Conservation (phyloP, 2,888 invertebrate genomes). For the Coelinius sp. region DNA sequence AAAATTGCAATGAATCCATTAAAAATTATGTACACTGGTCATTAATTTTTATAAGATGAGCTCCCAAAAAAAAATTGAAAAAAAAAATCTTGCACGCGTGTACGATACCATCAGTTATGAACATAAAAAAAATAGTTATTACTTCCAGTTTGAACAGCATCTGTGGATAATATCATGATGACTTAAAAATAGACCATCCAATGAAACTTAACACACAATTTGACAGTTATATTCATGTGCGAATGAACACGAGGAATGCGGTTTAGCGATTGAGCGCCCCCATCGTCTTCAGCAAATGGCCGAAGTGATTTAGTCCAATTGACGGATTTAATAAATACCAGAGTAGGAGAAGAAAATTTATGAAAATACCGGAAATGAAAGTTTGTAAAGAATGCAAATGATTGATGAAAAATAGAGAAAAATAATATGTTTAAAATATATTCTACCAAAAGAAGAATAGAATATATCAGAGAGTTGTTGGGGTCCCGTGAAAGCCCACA, state of each 20-base stretch:
- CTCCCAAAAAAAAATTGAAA: neutral
- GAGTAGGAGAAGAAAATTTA: neutral
- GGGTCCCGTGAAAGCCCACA: neutral
- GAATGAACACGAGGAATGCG: conserved; percentile 1
- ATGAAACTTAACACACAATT: neutral
- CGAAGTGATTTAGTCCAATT: conserved; percentile 9
- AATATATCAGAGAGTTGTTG: too few species aligned
- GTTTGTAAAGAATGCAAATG: too few species aligned
- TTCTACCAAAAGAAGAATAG: too few species aligned
- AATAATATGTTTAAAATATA: too few species aligned
- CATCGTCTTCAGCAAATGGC: conserved; percentile 2
- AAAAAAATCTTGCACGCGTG: too few species aligned
- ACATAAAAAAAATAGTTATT: neutral
- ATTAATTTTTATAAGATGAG: neutral
- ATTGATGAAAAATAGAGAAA: too few species aligned
- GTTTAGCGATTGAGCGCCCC: neutral
- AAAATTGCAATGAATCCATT: neutral
- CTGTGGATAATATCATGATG: neutral
- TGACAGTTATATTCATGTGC: neutral
- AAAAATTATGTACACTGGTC: neutral
- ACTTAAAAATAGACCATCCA: neutral
- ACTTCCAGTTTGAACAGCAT: neutral
- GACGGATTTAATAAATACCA: neutral
- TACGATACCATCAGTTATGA: too few species aligned
- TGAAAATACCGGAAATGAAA: conserved; percentile 1